A percentile compares a stretch with the other conserved stretches of the same genome.
Evolutionary conservation across 2,113 vertebrate species (phyloP).

Genomic region (Poecile atricapillus): DNA sequence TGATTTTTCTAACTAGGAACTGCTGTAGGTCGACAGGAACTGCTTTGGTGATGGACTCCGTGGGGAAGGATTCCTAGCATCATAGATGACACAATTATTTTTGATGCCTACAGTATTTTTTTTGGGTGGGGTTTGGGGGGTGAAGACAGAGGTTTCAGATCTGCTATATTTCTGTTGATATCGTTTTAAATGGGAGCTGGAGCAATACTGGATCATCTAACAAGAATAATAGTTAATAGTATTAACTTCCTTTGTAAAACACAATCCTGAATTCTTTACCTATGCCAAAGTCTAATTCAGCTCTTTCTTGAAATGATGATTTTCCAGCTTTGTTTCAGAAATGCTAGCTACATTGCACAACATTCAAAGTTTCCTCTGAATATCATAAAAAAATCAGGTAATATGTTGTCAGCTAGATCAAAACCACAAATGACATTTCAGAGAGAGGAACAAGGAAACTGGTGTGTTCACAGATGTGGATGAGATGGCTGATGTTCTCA

Average conservation of each 20-base stretch:
- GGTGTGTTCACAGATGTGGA: not conserved
- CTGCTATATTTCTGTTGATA: not conserved
- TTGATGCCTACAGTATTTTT: not conserved
- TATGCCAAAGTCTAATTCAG: not conserved
- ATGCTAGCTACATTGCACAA: not conserved
- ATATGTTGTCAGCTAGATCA: not conserved
- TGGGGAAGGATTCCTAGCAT: not conserved
- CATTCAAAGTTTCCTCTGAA: not conserved
- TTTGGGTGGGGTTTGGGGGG: accelerated
- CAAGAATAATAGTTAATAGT: not conserved
- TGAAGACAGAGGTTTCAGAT: not conserved
- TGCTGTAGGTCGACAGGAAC: not conserved
- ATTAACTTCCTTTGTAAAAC: not conserved
- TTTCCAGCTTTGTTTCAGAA: not conserved
- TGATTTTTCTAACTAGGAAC: not conserved
- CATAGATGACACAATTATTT: not conserved
- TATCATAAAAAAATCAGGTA: not conserved
- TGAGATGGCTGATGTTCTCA: not conserved
- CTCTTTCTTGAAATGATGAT: not conserved
- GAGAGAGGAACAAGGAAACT: not conserved
- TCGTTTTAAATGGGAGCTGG: not conserved
- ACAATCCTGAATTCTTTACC: not conserved
- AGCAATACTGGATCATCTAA: not conserved
- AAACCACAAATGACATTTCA: not conserved
- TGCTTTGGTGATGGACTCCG: not conserved